A percentile compares a stretch with the other conserved stretches of the same genome.
phyloP scores from a whole-genome alignment of 2,888 invertebrate species.

The Eristalis pertinax region DNA sequence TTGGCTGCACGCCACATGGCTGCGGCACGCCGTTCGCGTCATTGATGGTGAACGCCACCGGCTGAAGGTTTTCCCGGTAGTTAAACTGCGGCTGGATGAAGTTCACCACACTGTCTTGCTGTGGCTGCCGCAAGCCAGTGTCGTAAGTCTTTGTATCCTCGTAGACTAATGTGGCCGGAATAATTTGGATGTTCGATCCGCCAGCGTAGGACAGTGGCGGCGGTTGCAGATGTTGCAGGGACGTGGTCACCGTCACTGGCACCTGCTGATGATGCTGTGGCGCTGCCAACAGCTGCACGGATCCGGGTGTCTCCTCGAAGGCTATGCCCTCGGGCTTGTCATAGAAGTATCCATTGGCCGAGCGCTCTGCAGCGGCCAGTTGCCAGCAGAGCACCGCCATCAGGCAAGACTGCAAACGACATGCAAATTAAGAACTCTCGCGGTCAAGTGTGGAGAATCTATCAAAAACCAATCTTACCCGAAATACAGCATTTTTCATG shows the following conservation, averaged over 20 bases:
- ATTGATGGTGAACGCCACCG: slow-evolving; percentile 2
- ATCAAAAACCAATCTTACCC: slow-evolving; percentile 41
- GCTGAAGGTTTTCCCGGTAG: neutral
- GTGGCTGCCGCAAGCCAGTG: neutral
- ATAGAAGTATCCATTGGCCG: slow-evolving; percentile 41
- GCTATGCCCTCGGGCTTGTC: slow-evolving; percentile 1
- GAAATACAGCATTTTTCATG: slow-evolving; percentile 36
- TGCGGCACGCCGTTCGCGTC: slow-evolving; percentile 15
- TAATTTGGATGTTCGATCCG: neutral
- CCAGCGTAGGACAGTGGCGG: neutral
- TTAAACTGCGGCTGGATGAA: neutral
- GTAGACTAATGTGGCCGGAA: slow-evolving; percentile 16
- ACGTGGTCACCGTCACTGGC: neutral
- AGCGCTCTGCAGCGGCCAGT: neutral
- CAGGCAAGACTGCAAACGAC: slow-evolving; percentile 35
- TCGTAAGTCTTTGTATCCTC: neutral
- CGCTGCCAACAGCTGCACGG: neutral
- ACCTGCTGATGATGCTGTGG: neutral
- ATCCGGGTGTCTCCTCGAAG: slow-evolving; percentile 4
- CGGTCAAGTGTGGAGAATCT: neutral
- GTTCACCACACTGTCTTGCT: neutral
- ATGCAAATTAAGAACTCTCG: neutral
- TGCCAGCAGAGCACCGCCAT: slow-evolving; percentile 17
- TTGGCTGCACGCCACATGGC: slow-evolving; percentile 37
- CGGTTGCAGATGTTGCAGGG: neutral